These are phyloP conservation scores for Chelidonichthys spinosus DNA, from an alignment of 2,797 vertebrate species.

Conservation along the genomic window DNA sequence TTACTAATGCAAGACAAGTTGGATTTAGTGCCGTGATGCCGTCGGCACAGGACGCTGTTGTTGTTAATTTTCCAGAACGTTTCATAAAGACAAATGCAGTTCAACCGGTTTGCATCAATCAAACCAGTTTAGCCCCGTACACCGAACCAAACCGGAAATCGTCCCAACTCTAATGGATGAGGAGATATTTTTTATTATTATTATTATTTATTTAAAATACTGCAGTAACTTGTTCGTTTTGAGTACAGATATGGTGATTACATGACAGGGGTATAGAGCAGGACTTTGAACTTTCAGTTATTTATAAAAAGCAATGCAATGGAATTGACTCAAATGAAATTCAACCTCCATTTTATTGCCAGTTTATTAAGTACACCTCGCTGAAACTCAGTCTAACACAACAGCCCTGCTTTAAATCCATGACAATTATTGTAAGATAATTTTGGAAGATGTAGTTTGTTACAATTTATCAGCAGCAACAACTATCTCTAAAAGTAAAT, in stretches of 20 bases:
- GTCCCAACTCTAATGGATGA: too few relatives aligned
- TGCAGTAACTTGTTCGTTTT: not conserved
- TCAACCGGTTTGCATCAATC: too few relatives aligned
- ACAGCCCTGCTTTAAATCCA: not conserved
- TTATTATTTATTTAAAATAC: constrained; percentile 1
- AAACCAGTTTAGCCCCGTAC: too few relatives aligned
- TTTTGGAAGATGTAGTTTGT: not conserved
- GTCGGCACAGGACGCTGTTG: too few relatives aligned
- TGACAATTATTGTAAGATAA: not conserved
- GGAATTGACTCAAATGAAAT: not conserved
- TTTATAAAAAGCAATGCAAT: not conserved
- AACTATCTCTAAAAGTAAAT: not conserved
- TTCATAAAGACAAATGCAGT: too few relatives aligned
- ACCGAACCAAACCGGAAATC: too few relatives aligned
- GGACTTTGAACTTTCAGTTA: not conserved
- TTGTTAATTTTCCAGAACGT: too few relatives aligned
- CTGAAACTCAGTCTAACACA: not conserved
- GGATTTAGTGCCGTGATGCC: too few relatives aligned
- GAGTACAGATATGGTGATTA: not conserved
- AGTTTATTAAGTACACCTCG: not conserved
- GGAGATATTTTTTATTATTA: not conserved
- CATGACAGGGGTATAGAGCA: not conserved
- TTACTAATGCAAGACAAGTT: too few relatives aligned
- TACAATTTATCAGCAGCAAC: not conserved
- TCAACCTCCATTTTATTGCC: not conserved